Evolutionary conservation across 2,888 invertebrate genomes (phyloP), one percentile per base, ranked within the genome.

Genomic region (Xanthorhoe spadicearia): DNA sequence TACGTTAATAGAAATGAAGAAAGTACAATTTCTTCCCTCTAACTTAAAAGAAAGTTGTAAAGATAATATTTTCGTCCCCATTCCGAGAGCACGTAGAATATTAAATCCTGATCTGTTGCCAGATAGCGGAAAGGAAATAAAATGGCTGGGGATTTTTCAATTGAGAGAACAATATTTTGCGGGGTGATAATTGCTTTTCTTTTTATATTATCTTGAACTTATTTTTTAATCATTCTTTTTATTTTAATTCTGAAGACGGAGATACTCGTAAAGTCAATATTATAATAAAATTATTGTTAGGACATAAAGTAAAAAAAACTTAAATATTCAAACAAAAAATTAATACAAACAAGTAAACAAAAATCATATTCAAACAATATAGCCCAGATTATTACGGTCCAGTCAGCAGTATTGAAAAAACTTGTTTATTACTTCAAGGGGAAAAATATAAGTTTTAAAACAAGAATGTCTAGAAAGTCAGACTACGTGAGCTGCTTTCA

Each of bases 401-500:
- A 60, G 17, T 46, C 18, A 23, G 18, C 50, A 19, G 23, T 61
- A 56, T 65, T 66, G 65, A 65, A 66, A 70, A 62, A 58, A 66
- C 43, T 56, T 67, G 58, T 62, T 46, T 61, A 63, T 75, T 71
- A 71, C 66, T 61, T 71, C 73, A 75, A 64, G 55, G 66, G 68
- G 67, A 75, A 77, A n/a, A 76, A 74, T 71, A 53, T 57, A 67
- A 70, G 62, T 65, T 69, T 66, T 62, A 23, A 57, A 76, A 76
- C 77, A 75, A 75, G 71, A 73, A 56, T 74, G 75, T 74, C 74
- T 78, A 66, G 66, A 62, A 75, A 75, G 66, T 73, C 60, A 71
- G 66, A 67, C 68, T 78, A 84, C 84, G 84, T 85, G 84, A 79
- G 75, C 58, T 46, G 79, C 71, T 83, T 57, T 73, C 54, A 52